Percentiles rank a stretch among this genome's conserved stretches.
These are phyloP conservation scores for Parelbella ahira DNA, from an alignment of 2,888 invertebrate genomes.

Conservation along the genomic window DNA sequence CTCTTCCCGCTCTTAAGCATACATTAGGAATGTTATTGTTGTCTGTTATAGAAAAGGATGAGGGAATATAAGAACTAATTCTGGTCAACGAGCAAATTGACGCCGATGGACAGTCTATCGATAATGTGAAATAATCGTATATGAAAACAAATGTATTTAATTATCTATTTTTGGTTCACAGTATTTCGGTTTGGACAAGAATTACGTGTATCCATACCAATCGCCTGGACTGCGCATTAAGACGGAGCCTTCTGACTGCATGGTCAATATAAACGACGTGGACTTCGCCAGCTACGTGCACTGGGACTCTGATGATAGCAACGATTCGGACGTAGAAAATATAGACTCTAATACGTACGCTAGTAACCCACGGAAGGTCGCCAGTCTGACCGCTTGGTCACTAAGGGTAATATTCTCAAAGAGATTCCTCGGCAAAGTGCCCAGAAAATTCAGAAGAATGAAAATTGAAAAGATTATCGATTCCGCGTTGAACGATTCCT, in stretches of 20 bases:
- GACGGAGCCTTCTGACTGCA: constrained; percentile 41
- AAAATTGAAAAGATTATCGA: constrained; percentile 37
- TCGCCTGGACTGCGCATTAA: constrained; percentile 37
- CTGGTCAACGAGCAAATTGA: too few relatives aligned
- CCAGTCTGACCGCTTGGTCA: constrained; percentile 41
- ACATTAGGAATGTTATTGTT: too few relatives aligned
- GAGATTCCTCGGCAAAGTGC: constrained; percentile 48
- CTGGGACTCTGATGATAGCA: constrained; percentile 51
- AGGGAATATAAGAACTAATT: too few relatives aligned
- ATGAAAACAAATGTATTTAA: too few relatives aligned
- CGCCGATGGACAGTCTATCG: too few relatives aligned
- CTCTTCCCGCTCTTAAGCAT: too few relatives aligned
- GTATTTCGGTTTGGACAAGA: constrained; percentile 53
- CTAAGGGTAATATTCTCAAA: constrained; percentile 56
- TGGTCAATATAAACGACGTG: constrained; percentile 52
- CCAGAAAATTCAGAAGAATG: constrained; percentile 42
- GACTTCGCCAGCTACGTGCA: constrained; percentile 39
- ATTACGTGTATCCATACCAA: constrained; percentile 51
- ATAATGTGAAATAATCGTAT: too few relatives aligned
- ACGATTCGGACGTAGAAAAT: constrained; percentile 4
- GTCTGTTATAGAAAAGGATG: too few relatives aligned
- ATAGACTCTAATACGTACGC: constrained; percentile 27
- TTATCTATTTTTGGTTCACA: too few relatives aligned
- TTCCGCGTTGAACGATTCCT: constrained; percentile 31
- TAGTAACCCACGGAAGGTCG: constrained; percentile 33